Evolutionary conservation across 2,797 vertebrate genomes (phyloP), one percentile per base, ranked within the genome.

Genomic region (Notolepis coatsorum): DNA sequence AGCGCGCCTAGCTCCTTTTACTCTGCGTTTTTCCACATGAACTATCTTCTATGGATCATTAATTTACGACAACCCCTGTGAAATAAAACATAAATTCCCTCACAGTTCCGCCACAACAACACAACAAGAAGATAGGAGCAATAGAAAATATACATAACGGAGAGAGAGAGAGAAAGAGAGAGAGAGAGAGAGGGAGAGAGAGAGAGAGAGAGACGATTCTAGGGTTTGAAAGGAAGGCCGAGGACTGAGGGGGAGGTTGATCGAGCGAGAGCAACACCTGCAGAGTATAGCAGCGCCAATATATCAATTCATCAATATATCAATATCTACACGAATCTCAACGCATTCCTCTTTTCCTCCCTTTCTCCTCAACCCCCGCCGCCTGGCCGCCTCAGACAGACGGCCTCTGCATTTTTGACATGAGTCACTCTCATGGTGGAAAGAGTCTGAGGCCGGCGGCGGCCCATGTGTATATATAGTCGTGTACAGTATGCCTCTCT

Each of bases 401-500:
- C 24, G 33, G 61, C 31, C 28, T 59, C 64, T 49, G 48, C 30
- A 28, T 37, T 53, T n/a, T 56, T 23, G 1, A 15, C 56, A 12
- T 67, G 61, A 75, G 42, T 67, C 57, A 8, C 35, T 28, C 55
- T 54, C 39, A 45, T 59, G 6, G 2, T 15, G 3, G 28, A 39
- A 47, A 56, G 15, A 20, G 30, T 48, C 31, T 38, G 56, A 20
- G 30, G 2, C 7, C 33, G 1, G 21, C 23, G 20, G 21, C 2
- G 38, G 12, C 7, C 64, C 42, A 37, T 39, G 68, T 42, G 61
- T 12, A 31, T 39, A 45, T 66, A 24, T 18, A 43, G 17, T 20
- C 20, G 21, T 3, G 49, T 43, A 46, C 48, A 6, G 13, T 41
- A 15, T 18, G 38, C 15, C 6, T 78, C 65, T 72, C 65, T 68